A percentile compares a stretch with the other conserved stretches of the same genome.
phyloP scores from a whole-genome alignment of 1,140 invertebrate genomes.

The Calliopsis andreniformis region DNA sequence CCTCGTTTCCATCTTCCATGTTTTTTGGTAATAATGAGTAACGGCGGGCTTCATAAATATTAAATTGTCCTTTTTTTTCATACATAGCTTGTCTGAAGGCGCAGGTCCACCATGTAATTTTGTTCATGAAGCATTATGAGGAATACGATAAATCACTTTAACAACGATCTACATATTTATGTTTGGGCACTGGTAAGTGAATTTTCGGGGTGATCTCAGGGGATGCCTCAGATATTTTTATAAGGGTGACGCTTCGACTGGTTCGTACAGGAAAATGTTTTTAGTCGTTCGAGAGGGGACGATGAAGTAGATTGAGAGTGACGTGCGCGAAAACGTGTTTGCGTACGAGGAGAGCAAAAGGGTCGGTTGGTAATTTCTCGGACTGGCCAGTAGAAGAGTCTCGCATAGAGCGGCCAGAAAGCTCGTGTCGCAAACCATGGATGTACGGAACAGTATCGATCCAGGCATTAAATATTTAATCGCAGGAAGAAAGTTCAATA shows the following conservation, averaged over 20 bases:
- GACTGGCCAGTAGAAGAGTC: slow-evolving; percentile 58
- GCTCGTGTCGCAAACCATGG: slow-evolving; percentile 35
- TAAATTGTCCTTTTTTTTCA: slow-evolving; percentile 1
- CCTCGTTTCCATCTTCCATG: neutral
- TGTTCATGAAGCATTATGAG: neutral
- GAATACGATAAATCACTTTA: slow-evolving; percentile 25
- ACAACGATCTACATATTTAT: slow-evolving; percentile 30
- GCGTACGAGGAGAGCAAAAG: slow-evolving; percentile 52
- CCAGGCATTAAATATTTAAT: slow-evolving; percentile 74
- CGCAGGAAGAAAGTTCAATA: slow-evolving; percentile 74
- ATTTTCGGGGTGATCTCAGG: slow-evolving; percentile 10
- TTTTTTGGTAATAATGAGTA: slow-evolving; percentile 8
- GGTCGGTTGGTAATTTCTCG: slow-evolving; percentile 59
- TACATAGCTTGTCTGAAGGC: neutral
- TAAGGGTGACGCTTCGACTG: slow-evolving; percentile 4
- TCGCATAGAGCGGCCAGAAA: slow-evolving; percentile 51
- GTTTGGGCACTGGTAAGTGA: slow-evolving; percentile 8
- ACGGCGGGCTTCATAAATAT: neutral
- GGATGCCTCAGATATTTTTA: slow-evolving; percentile 28
- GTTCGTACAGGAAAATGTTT: slow-evolving; percentile 47
- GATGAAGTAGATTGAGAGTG: slow-evolving; percentile 56
- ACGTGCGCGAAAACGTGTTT: slow-evolving; percentile 56
- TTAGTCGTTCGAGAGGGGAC: slow-evolving; percentile 36
- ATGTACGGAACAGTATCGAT: slow-evolving; percentile 69
- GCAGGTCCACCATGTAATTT: slow-evolving; percentile 7